These are phyloP conservation scores for Nibea coibor DNA, from an alignment of 2,113 vertebrate species.

Conservation along the genomic window DNA sequence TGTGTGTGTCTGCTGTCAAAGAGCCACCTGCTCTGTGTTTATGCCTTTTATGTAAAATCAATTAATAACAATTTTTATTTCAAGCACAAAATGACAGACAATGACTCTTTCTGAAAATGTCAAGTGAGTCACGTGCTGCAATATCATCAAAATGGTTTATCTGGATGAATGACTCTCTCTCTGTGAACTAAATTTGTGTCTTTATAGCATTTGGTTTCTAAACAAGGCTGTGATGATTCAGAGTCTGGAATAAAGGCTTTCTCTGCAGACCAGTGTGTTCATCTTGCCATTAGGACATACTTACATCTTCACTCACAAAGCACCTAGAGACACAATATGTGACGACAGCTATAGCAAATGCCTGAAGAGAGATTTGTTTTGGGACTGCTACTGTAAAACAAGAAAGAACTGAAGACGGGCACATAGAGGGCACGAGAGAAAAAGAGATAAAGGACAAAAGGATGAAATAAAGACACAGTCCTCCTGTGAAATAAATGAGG, in stretches of 20 bases:
- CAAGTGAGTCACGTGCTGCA: neutral
- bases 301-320: neutral
- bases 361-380: neutral
- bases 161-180: neutral
- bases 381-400: neutral
- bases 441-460: neutral
- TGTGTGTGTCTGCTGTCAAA: too few species aligned
- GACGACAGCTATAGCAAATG: constrained; percentile 9
- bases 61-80: neutral
- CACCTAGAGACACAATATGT: neutral
- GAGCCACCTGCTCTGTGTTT: neutral
- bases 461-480: neutral
- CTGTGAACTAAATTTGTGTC: neutral
- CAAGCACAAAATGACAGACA: neutral
- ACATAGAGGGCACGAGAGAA: neutral
- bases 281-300: neutral
- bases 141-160: neutral
- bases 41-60: neutral
- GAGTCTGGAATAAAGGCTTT: neutral
- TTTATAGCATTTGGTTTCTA: neutral
- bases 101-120: neutral
- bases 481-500: constrained; percentile 28
- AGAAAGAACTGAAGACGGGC: neutral
- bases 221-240: neutral
- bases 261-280: neutral